Evolutionary conservation across 2,797 vertebrate species (phyloP).

Genomic region (Otolemur crassicaudatus): DNA sequence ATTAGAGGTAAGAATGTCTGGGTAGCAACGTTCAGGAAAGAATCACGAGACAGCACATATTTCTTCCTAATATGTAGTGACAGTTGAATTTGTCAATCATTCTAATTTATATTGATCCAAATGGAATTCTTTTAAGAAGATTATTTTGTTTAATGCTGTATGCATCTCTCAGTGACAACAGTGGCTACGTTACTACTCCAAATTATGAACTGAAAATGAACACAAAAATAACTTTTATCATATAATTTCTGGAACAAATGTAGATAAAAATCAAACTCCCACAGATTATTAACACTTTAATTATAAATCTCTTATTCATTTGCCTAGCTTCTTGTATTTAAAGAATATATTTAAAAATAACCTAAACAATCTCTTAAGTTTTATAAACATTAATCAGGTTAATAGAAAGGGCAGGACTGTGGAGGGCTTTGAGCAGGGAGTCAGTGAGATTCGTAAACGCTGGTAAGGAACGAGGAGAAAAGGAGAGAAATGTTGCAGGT

Average conservation of each 20-base stretch:
- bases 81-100: background rate
- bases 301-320: background rate
- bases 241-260: background rate
- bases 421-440: background rate
- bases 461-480: background rate
- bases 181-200: background rate
- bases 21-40: background rate
- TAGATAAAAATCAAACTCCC: background rate
- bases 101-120: background rate
- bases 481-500: background rate
- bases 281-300: background rate
- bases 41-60: background rate
- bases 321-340: background rate
- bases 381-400: background rate
- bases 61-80: background rate
- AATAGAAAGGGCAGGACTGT: background rate
- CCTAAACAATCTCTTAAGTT: background rate
- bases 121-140: background rate
- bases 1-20: background rate
- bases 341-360: background rate
- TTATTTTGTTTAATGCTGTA: background rate
- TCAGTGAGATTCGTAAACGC: background rate
- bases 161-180: background rate
- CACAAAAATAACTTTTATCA: background rate
- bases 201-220: background rate